Evolutionary conservation across 2,888 invertebrate genomes (phyloP), one percentile per base, ranked within the genome.

Genomic region (Miltochrista miniata): DNA sequence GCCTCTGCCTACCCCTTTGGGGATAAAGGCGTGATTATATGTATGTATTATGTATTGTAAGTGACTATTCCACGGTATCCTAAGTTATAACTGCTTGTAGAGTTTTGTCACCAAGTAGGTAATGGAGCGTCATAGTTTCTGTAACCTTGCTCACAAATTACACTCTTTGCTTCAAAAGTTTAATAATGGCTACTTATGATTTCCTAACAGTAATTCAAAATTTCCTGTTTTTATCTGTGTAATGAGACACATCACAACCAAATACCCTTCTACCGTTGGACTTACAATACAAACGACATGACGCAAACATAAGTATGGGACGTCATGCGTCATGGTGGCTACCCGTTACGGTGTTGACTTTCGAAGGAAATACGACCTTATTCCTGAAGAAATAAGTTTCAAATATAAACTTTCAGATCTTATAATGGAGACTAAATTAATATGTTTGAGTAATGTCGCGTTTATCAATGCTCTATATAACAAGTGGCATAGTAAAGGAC

Each of bases 301-400:
- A 54, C 34, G 68, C 55, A 68, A 68, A 34, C 24, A 12, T 52
- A 68, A 76, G 66, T 60, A 65, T 69, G 60, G 60, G 64, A 73
- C 68, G 70, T 67, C 62, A 74, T 68, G 71, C 68, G 70, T 67
- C 62, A 74, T 68, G 71, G 70, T 71, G 65, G 7, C 42, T 72
- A 66, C 71, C 66, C 62, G 73, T 74, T 61, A 68, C 68, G 68
- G 61, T 48, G 38, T 48, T 33, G 18, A 52, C 51, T 45, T 14
- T 40, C 33, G 7, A 34, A 37, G 37, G 24, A 54, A 45, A 61
- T 55, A 59, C 9, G 34, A 24, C 46, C 13, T 35, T 56, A 54
- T 31, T 2, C 0, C 0, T 0, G 31, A 2, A 0, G 0, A 1
- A 8, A 44, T 56, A 45, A 51, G 35, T 33, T 8, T 9, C 9